Conservation (phyloP, 92 coral and sea anemone genomes). For the Pocillopora grandis region DNA sequence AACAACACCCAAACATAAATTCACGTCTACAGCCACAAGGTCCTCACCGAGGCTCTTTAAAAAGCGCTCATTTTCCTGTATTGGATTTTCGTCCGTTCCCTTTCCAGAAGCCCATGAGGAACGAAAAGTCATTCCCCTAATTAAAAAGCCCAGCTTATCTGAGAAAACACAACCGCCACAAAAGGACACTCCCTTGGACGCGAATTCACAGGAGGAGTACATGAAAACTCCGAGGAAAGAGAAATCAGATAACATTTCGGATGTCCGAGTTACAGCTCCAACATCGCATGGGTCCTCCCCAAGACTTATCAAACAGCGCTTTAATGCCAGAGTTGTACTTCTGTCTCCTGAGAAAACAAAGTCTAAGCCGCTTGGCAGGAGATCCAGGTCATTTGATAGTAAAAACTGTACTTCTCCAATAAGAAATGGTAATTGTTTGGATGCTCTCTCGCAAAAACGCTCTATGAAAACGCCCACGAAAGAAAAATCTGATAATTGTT, state of each 20-base stretch:
- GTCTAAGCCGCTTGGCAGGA: neutral
- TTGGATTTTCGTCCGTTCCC: slow-evolving; percentile 68
- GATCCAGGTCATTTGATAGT: neutral
- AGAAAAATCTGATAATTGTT: neutral
- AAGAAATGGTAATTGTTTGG: neutral
- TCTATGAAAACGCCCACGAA: slow-evolving; percentile 15
- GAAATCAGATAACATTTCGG: too few relatives aligned
- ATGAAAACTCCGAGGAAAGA: too few relatives aligned
- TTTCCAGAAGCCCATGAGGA: slow-evolving; percentile 1
- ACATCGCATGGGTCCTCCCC: too few relatives aligned
- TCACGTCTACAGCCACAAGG: slow-evolving; percentile 16
- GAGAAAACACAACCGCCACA: too few relatives aligned
- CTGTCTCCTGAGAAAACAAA: neutral
- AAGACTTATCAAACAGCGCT: too few relatives aligned
- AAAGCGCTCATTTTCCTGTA: slow-evolving; percentile 81
- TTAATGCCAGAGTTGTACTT: too few relatives aligned
- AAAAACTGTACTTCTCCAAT: neutral
- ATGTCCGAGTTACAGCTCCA: too few relatives aligned
- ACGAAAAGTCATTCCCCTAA: neutral
- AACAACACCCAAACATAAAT: neutral
- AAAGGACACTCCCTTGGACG: too few relatives aligned
- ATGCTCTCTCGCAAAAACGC: neutral
- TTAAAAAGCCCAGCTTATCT: too few relatives aligned
- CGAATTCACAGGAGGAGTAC: too few relatives aligned
- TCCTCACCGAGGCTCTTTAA: slow-evolving; percentile 80